These are phyloP conservation scores for Sarotherodon lohbergeri DNA, from an alignment of 2,113 vertebrate species.

Conservation along the genomic window DNA sequence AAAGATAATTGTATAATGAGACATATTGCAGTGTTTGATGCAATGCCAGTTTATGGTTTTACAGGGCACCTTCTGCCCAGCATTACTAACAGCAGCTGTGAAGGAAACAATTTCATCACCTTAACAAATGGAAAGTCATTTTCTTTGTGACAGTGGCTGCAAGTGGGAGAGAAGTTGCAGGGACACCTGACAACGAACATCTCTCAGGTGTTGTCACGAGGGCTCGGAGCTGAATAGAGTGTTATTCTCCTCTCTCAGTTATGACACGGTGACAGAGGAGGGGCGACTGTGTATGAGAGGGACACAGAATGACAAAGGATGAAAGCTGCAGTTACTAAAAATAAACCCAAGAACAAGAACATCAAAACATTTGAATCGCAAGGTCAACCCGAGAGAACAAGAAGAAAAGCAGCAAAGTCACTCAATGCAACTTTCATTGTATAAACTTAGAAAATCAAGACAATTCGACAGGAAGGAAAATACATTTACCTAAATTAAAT, in stretches of 20 bases:
- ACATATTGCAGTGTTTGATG: not conserved
- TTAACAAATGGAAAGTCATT: conserved; percentile 49
- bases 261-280: conserved; percentile 12
- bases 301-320: conserved; percentile 9
- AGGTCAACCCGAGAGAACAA: conserved; percentile 2
- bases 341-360: not conserved
- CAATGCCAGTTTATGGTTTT: not conserved
- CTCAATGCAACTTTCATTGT: not conserved
- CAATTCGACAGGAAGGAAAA: not conserved
- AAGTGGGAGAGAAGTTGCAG: conserved; percentile 2
- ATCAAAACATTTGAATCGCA: not conserved
- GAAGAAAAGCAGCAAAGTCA: not conserved
- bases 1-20: not conserved
- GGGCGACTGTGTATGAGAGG: not conserved
- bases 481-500: not conserved
- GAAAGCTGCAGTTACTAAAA: conserved; percentile 12
- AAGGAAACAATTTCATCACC: conserved; percentile 52
- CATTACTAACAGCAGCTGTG: not conserved
- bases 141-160: not conserved
- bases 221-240: not conserved
- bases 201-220: conserved; percentile 36
- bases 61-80: not conserved
- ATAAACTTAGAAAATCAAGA: not conserved
- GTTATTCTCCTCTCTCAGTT: conserved; percentile 25
- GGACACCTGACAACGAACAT: conserved; percentile 13